Percentiles rank a stretch among this genome's conserved stretches.
Evolutionary conservation across 37 sponge, comb jelly and placozoan genomes (phyloP).

Genomic region (Spongilla lacustris): DNA sequence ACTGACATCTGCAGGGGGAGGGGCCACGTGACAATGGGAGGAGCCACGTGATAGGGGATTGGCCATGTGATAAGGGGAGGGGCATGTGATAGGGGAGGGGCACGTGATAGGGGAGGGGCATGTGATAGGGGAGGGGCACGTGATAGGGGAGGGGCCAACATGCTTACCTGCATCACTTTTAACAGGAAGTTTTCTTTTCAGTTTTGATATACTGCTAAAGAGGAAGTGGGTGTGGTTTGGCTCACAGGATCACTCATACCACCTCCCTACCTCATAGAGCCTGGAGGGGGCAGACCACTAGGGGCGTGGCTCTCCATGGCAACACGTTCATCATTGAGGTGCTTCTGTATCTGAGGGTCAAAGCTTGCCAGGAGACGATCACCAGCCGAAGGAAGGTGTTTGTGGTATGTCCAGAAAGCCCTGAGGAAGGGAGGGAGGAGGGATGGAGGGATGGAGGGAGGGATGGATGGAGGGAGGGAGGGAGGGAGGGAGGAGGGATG

Average conservation of each 20-base stretch:
- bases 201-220: background rate
- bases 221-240: background rate
- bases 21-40: no score
- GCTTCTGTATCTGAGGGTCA: conserved; percentile 53
- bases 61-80: no score
- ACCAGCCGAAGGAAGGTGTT: conserved; percentile 39
- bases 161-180: no score
- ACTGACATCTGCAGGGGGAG: background rate
- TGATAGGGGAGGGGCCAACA: no score
- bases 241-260: background rate
- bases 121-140: no score
- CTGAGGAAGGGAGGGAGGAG: conserved; percentile 15
- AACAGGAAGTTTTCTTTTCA: background rate
- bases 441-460: background rate
- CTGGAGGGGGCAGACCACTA: no score
- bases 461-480: background rate
- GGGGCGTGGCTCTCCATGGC: conserved; percentile 16
- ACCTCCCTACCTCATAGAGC: no score
- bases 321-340: conserved; percentile 53
- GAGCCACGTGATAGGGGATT: no score
- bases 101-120: no score
- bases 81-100: no score
- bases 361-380: conserved; percentile 45
- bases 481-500: background rate
- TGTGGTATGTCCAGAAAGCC: conserved; percentile 72